A percentile compares a stretch with the other conserved stretches of the same genome.
These are phyloP conservation scores for Bostrychus sinensis DNA, from an alignment of 2,113 vertebrate genomes.

Conservation along the genomic window DNA sequence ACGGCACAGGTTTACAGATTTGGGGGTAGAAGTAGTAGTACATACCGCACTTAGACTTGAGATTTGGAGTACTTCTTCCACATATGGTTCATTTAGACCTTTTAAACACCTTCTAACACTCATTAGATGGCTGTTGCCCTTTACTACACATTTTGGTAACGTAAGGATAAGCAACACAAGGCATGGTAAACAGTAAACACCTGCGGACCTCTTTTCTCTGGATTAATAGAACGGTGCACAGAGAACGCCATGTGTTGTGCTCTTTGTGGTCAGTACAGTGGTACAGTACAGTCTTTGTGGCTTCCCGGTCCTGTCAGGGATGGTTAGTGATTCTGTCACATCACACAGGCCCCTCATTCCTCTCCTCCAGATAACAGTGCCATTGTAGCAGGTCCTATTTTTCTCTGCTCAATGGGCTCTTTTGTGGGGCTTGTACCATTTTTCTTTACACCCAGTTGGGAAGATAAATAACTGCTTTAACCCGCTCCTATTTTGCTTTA, in stretches of 20 bases:
- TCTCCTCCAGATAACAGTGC: constrained; percentile 54
- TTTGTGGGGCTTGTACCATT: constrained; percentile 66
- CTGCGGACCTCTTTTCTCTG: neutral
- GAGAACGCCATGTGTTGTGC: constrained; percentile 31
- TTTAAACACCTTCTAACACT: too few relatives aligned
- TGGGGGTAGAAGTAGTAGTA: too few relatives aligned
- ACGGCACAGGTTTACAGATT: too few relatives aligned
- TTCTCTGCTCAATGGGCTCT: constrained; percentile 70
- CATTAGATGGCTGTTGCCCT: too few relatives aligned
- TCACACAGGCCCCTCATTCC: constrained; percentile 54
- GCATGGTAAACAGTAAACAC: neutral
- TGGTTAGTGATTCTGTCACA: constrained; percentile 79
- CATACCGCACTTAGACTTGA: too few relatives aligned
- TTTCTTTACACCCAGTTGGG: constrained; percentile 64
- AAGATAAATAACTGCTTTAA: constrained; percentile 53
- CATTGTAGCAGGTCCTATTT: constrained; percentile 59
- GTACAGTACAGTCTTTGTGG: constrained; percentile 73
- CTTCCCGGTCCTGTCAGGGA: constrained; percentile 73
- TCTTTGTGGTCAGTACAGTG: constrained; percentile 31
- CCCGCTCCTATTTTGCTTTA: neutral
- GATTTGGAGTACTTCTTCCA: too few relatives aligned
- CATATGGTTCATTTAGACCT: too few relatives aligned
- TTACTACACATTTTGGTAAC: too few relatives aligned
- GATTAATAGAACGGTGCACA: constrained; percentile 7
- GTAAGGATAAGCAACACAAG: too few relatives aligned